Base-by-base conservation (phyloP, 2,797 vertebrate genomes). In the Syngnathus rostellatus region DNA sequence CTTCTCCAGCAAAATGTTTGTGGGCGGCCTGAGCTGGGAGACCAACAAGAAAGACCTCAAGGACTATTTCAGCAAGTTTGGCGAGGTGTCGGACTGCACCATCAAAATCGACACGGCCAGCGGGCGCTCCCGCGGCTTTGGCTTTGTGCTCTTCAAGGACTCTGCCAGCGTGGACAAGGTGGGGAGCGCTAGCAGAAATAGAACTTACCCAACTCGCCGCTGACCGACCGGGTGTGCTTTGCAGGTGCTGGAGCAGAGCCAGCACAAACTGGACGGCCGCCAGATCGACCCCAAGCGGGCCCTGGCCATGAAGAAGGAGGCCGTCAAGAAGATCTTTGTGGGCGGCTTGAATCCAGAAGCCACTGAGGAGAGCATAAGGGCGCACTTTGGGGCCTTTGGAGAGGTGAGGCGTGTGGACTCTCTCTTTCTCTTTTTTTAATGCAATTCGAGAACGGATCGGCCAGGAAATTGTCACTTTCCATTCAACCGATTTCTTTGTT, bases 21-120 rank as follows among this genome's bases (percentile, higher is more conserved):
- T 99, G 72, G 96, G 97, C 0, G 96, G 95, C 64, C 93, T 99
- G 73, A 99, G 96, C 79, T 99, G 96, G 96, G 97, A 99, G 86
- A 99, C 96, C 46, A 98, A 94, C 92, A 98, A 98, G 92, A 99
- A 97, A 77, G 97, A 98, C 81, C 92, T 98, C 72, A 98, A 98
- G 88, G 97, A 99, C 83, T 99, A 98, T 86, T 99, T 99, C 85
- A 93, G 92, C 63, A 98, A 94, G 72, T 99, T 98, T 41, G 96
- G 96, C 12, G 97, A 98, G 83, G 96, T 99, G 63, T 93, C 93
- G 0, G 97, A 99, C 84, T 98, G 96, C 86, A 98, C 95, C 77
- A 99, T 99, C 87, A 99, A 98, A 86, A 97, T 98, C 91, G 97
- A 99, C 85, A 92, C 94, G 0, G 95, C 93, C 88, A 98, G 95